Conservation (phyloP, 2,888 invertebrate species). For the Monopis laevigella region DNA sequence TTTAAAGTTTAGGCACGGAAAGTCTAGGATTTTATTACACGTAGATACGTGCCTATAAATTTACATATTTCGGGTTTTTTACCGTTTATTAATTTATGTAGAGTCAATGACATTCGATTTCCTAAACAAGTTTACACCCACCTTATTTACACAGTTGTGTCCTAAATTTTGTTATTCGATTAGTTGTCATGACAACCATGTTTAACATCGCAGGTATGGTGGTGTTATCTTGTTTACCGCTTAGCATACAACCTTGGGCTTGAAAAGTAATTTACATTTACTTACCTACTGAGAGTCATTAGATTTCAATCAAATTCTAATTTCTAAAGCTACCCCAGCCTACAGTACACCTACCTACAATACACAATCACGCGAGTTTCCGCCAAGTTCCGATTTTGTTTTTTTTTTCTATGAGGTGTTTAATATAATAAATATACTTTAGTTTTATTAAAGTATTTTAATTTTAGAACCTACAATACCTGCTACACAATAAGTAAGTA, state of each 20-base stretch:
- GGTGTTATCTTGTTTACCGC: constrained; percentile 25
- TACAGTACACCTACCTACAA: neutral
- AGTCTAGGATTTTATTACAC: too few relatives aligned
- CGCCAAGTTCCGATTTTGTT: neutral
- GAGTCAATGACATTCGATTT: constrained; percentile 2
- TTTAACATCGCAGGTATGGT: neutral
- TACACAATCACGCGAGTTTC: constrained; percentile 1
- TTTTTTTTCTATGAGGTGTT: neutral
- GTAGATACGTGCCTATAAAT: too few relatives aligned
- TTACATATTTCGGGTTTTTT: too few relatives aligned
- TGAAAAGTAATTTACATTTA: constrained; percentile 18
- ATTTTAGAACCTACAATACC: too few relatives aligned
- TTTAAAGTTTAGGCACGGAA: too few relatives aligned
- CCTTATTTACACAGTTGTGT: neutral
- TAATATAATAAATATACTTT: neutral
- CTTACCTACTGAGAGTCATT: too few relatives aligned
- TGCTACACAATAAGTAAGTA: too few relatives aligned
- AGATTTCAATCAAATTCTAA: too few relatives aligned
- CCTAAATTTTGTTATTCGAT: constrained; percentile 1
- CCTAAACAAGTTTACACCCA: too few relatives aligned
- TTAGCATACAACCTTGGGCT: constrained; percentile 28
- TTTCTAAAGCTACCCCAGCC: too few relatives aligned
- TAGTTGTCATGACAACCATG: neutral
- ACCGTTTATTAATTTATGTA: neutral
- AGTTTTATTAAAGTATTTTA: too few relatives aligned